A percentile compares a stretch with the other conserved stretches of the same genome.
Conservation (phyloP, 2,888 invertebrate genomes). For the Phrixothrix hirtus region DNA sequence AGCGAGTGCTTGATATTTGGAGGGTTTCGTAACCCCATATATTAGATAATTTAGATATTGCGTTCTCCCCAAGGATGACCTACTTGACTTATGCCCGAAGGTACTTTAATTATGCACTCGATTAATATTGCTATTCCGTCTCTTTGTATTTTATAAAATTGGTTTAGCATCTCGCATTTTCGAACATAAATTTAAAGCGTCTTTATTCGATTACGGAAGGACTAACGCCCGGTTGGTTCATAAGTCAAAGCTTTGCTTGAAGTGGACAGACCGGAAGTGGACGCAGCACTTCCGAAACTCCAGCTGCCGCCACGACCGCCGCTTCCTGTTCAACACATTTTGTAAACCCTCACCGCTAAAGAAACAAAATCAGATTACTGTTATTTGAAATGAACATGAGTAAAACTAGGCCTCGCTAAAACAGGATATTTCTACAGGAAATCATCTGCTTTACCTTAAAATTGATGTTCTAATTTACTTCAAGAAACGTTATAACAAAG, state of each 20-base stretch:
- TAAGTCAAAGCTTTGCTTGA: constrained; percentile 24
- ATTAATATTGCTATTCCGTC: constrained; percentile 25
- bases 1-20: constrained; percentile 17
- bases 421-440: constrained; percentile 19
- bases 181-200: constrained; percentile 17
- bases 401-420: constrained; percentile 16
- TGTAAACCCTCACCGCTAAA: constrained; percentile 8
- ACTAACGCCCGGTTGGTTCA: constrained; percentile 19
- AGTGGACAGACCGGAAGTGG: constrained; percentile 33
- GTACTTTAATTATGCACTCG: constrained; percentile 26
- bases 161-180: constrained; percentile 5
- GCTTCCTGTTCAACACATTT: constrained; percentile 20
- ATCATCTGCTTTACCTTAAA: constrained; percentile 8
- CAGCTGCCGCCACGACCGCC: constrained; percentile 30
- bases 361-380: constrained; percentile 21
- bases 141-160: constrained; percentile 22
- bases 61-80: constrained; percentile 28
- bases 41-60: constrained; percentile 31
- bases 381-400: constrained; percentile 8
- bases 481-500: too few relatives aligned
- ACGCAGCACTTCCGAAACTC: constrained; percentile 31
- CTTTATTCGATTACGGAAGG: constrained; percentile 23
- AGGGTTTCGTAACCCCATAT: constrained; percentile 22
- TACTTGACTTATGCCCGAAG: constrained; percentile 28
- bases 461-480: constrained; percentile 2